Base-by-base conservation (phyloP, 2,888 invertebrate genomes). In the Apamea crenata region DNA sequence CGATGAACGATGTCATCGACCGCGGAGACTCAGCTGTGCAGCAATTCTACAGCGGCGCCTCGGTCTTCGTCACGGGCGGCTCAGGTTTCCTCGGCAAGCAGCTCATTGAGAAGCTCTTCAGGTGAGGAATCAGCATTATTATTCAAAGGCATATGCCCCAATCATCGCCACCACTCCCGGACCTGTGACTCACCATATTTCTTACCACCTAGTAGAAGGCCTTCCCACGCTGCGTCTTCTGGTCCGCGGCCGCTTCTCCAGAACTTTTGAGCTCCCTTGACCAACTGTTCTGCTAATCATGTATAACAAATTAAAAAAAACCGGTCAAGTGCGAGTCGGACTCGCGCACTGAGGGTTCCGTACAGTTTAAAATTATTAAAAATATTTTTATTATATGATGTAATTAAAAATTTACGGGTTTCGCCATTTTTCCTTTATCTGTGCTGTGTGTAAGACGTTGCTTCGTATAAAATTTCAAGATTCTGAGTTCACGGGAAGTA, bases 61-160 rank as follows among this genome's bases (percentile, higher is more conserved):
- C 96, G 50, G 95, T 99, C 21, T 97, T 99, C 66, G 96, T 99
- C 72, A 99, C 99, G 0, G 99, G 99, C 1, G 98, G 97, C 5
- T 98, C 98, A 0, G 99, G 99, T 3, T 99, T 99, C 91, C 89
- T 96, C 7, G 96, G 96, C 36, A 96, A 96, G 71, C 85, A 85
- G 47, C 18, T 86, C 44, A 29, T 85, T 21, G 86, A 85, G 56
- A 85, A 85, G 29, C 63, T 71, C 36, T 71, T 71, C n/a, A 63
- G 71, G 71, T 71, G 36, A 71, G 71, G 12, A 63, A 53, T 53
- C 25, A 32, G 14, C 25, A 44, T 44, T 44, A 21, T 29, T 21
- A 44, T 44, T 44, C 44, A 68, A 68, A 44, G n/a, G 18, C 18
- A n/a, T n/a, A 67, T 5, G 40, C n/a, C 4, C 25, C 40, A 67